Percentiles rank a stretch among this genome's conserved stretches.
Conservation (phyloP, 2,797 vertebrate genomes). For the Macrochelys suwanniensis region DNA sequence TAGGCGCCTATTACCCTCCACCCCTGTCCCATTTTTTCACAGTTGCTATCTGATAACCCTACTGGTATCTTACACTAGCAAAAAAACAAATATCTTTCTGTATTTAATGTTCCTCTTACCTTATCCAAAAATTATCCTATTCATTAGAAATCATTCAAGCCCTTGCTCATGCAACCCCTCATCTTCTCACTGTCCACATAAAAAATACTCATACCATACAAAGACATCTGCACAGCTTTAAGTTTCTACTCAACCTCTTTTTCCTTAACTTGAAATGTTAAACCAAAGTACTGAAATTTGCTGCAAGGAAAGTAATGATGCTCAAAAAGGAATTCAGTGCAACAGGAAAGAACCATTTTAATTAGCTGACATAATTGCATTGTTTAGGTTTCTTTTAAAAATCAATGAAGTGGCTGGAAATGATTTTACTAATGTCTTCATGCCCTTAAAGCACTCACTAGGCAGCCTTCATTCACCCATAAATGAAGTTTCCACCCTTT, state of each 20-base stretch:
- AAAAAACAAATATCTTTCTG: constrained; percentile 61
- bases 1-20: too few species aligned
- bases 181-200: not conserved
- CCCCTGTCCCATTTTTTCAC: too few species aligned
- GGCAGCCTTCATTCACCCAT: not conserved
- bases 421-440: constrained; percentile 23
- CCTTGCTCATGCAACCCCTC: not conserved
- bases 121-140: constrained; percentile 34
- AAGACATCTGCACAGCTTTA: constrained; percentile 22
- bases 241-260: constrained; percentile 24
- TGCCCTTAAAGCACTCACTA: constrained; percentile 45
- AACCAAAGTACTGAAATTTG: constrained; percentile 66
- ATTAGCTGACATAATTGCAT: constrained; percentile 76
- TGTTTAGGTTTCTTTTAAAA: constrained; percentile 76
- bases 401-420: constrained; percentile 67
- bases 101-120: constrained; percentile 59
- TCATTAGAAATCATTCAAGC: constrained; percentile 1
- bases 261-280: constrained; percentile 60
- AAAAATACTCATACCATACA: not conserved
- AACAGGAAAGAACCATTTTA: constrained; percentile 74
- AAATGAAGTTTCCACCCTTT: constrained; percentile 4
- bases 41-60: too few species aligned
- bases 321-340: constrained; percentile 74
- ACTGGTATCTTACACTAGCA: not conserved
- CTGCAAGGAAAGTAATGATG: constrained; percentile 75